These are phyloP conservation scores for Colletes latitarsis DNA, from an alignment of 1,140 invertebrate species.

Conservation along the genomic window DNA sequence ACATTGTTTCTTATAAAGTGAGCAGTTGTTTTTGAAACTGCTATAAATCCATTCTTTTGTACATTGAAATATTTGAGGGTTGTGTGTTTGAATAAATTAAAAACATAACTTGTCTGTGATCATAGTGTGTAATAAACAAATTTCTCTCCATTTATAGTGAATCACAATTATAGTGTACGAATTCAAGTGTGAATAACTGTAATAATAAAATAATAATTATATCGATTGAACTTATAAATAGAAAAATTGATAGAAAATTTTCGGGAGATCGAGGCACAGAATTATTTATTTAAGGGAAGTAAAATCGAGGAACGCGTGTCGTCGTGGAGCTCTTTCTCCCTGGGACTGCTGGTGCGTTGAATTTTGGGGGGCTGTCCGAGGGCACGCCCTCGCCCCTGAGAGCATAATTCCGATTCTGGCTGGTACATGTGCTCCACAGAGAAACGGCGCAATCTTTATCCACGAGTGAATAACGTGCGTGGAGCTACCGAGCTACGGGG, in stretches of 20 bases:
- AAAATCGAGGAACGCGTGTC: not conserved
- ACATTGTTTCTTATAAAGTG: too few species aligned
- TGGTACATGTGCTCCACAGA: conserved; percentile 45
- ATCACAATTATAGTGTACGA: too few species aligned
- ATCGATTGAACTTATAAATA: too few species aligned
- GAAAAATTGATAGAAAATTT: not conserved
- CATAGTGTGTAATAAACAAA: too few species aligned
- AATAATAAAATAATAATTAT: too few species aligned
- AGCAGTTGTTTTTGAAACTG: too few species aligned
- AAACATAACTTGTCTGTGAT: too few species aligned
- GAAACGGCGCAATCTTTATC: conserved; percentile 43
- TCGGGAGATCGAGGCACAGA: not conserved
- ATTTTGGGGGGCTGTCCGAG: conserved; percentile 37
- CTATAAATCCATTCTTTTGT: too few species aligned
- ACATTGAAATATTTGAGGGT: too few species aligned
- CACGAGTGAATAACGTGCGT: conserved; percentile 50
- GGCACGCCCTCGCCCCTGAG: conserved; percentile 55
- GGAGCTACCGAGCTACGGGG: conserved; percentile 55
- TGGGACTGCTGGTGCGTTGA: conserved; percentile 6
- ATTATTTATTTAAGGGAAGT: not conserved
- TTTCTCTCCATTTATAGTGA: too few species aligned
- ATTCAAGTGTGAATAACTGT: too few species aligned
- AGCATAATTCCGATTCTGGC: conserved; percentile 56
- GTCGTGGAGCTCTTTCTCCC: conserved; percentile 26
- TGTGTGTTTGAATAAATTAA: too few species aligned